These are phyloP conservation scores for Callyntrura guangdongensis DNA, from an alignment of 2,888 invertebrate species.

Conservation along the genomic window DNA sequence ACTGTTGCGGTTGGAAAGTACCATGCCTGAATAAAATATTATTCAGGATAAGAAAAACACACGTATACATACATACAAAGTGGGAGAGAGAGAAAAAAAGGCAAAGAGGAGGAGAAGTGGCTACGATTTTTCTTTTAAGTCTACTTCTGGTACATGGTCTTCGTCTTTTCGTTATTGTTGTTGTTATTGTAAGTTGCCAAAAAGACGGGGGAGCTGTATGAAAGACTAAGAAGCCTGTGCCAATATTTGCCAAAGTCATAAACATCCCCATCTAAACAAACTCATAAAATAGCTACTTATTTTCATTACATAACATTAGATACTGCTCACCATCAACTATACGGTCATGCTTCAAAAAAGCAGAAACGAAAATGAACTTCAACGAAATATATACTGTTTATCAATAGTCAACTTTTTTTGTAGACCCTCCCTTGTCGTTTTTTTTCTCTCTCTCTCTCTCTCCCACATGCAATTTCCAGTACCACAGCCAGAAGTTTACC, in stretches of 20 bases:
- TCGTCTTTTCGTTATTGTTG: neutral
- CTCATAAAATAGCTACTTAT: conserved; percentile 37
- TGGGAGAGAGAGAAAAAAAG: neutral
- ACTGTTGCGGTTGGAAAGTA: neutral
- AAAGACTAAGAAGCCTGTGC: neutral
- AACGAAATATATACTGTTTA: conserved; percentile 9
- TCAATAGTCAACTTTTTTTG: neutral
- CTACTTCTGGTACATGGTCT: neutral
- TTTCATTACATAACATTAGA: conserved; percentile 19
- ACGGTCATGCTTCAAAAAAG: conserved; percentile 3
- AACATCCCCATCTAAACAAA: conserved; percentile 21
- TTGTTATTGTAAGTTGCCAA: conserved; percentile 31
- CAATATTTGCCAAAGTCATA: conserved; percentile 35
- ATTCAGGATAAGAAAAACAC: neutral
- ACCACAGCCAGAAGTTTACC: neutral
- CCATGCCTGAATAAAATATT: neutral
- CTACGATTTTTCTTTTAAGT: neutral
- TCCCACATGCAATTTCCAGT: neutral
- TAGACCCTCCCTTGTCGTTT: too few relatives aligned
- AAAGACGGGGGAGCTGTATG: neutral
- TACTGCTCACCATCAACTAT: conserved; percentile 20
- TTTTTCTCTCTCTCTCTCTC: neutral
- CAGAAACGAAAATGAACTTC: neutral
- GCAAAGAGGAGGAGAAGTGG: neutral
- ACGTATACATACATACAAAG: neutral